These are phyloP conservation scores for Liparis tanakae DNA, from an alignment of 2,797 vertebrate species.

Conservation along the genomic window DNA sequence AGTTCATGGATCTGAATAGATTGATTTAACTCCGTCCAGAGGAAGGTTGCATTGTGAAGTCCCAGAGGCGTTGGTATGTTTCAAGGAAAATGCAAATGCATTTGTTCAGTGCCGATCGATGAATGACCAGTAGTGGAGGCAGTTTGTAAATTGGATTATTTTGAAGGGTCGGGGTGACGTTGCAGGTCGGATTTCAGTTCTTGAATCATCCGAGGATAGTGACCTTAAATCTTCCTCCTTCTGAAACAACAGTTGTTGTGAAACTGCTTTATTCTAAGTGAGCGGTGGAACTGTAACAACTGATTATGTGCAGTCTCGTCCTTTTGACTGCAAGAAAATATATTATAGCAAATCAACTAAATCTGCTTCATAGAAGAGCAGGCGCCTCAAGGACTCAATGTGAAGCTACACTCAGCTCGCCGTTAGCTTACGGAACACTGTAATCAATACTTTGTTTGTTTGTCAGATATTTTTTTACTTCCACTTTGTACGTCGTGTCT, in stretches of 20 bases:
- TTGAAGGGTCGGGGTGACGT: neutral
- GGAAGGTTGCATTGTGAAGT: conserved; percentile 37
- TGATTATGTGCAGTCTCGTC: neutral
- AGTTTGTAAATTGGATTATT: conserved; percentile 28
- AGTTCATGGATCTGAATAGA: conserved; percentile 15
- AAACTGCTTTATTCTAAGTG: conserved; percentile 8
- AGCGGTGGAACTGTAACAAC: neutral
- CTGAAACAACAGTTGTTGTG: neutral
- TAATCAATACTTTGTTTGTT: no score
- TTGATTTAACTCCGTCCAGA: no score
- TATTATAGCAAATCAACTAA: neutral
- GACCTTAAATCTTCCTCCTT: neutral
- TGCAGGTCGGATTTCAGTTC: neutral
- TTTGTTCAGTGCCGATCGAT: conserved; percentile 27
- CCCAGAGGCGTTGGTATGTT: conserved; percentile 1
- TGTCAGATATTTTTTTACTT: no score
- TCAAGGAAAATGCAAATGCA: conserved; percentile 23
- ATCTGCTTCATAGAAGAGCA: neutral
- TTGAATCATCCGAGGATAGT: conserved; percentile 10
- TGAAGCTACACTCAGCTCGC: no score
- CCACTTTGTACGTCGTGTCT: neutral
- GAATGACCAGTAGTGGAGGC: conserved; percentile 17
- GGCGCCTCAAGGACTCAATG: neutral
- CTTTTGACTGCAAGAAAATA: neutral
- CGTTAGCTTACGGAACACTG: no score